A percentile compares a stretch with the other conserved stretches of the same genome.
Conservation (phyloP, 2,888 invertebrate species). For the Oscheius onirici region DNA sequence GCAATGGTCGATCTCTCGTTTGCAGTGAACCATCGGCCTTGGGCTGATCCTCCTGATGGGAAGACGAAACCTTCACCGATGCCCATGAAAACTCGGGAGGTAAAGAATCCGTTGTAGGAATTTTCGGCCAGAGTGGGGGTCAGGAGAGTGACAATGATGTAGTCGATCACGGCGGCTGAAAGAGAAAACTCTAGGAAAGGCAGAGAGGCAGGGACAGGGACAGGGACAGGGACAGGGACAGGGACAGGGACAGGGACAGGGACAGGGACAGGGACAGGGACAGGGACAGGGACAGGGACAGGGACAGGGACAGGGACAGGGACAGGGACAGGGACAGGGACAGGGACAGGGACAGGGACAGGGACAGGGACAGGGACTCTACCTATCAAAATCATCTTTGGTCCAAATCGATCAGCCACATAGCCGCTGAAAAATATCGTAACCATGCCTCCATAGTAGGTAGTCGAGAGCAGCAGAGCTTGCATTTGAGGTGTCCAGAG, state of each 20-base stretch:
- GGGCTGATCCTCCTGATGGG: slow-evolving; percentile 49
- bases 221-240: too few relatives aligned
- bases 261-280: too few relatives aligned
- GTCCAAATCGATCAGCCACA: slow-evolving; percentile 59
- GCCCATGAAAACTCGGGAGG: slow-evolving; percentile 58
- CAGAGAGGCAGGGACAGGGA: too few relatives aligned
- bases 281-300: too few relatives aligned
- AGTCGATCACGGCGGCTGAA: slow-evolving; percentile 42
- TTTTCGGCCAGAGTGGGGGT: slow-evolving; percentile 52
- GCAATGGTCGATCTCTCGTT: slow-evolving; percentile 55
- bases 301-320: too few relatives aligned
- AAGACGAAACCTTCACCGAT: slow-evolving; percentile 61
- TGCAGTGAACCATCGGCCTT: slow-evolving; percentile 59
- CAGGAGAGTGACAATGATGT: slow-evolving; percentile 42
- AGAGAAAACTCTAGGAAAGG: neutral
- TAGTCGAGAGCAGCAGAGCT: slow-evolving; percentile 54
- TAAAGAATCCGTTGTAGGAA: slow-evolving; percentile 50
- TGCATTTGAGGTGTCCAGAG: slow-evolving; percentile 59
- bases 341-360: too few relatives aligned
- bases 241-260: too few relatives aligned
- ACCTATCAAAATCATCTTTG: slow-evolving; percentile 53
- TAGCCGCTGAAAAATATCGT: slow-evolving; percentile 54
- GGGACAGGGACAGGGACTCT: too few relatives aligned
- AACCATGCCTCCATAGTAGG: slow-evolving; percentile 60
- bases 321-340: too few relatives aligned